Evolutionary conservation across 1,140 invertebrate genomes (phyloP).

Genomic region (Drosophila sucinea): DNA sequence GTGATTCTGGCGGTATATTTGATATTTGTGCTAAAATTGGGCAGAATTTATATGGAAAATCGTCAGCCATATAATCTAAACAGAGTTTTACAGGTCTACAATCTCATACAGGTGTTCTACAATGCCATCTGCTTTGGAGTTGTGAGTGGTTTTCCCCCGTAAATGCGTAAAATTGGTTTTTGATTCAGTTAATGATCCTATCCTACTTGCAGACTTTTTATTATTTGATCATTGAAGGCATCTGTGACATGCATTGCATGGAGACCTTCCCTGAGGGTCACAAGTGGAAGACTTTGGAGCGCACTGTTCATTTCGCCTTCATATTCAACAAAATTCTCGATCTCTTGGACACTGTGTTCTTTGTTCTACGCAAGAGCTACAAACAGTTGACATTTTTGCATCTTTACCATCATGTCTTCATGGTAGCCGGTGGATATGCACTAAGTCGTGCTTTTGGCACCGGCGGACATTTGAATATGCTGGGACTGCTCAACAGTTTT

Average conservation of each 20-base stretch:
- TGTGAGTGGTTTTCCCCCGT: constrained; percentile 32
- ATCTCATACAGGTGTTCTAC: constrained; percentile 52
- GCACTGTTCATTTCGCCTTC: constrained; percentile 50
- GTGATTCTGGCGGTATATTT: constrained; percentile 41
- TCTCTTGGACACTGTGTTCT: constrained; percentile 91
- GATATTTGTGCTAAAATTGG: constrained; percentile 61
- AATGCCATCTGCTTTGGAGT: constrained; percentile 45
- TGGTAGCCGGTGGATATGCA: constrained; percentile 27
- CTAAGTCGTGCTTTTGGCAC: constrained; percentile 59
- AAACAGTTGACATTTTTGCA: constrained; percentile 93
- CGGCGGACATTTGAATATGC: constrained; percentile 88
- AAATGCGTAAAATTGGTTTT: neutral
- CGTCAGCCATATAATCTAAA: constrained; percentile 57
- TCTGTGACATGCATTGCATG: constrained; percentile 57
- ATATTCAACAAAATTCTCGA: constrained; percentile 83
- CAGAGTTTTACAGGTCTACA: constrained; percentile 42
- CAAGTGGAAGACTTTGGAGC: constrained; percentile 45
- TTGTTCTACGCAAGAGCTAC: constrained; percentile 93
- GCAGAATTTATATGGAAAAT: constrained; percentile 51
- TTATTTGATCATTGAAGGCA: constrained; percentile 41
- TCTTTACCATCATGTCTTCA: constrained; percentile 91
- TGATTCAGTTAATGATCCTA: neutral
- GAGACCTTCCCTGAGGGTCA: constrained; percentile 54
- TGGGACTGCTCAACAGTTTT: constrained; percentile 89
- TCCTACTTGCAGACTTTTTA: constrained; percentile 41